phyloP scores from a whole-genome alignment of 2,113 vertebrate species.

The Felis chaus region DNA sequence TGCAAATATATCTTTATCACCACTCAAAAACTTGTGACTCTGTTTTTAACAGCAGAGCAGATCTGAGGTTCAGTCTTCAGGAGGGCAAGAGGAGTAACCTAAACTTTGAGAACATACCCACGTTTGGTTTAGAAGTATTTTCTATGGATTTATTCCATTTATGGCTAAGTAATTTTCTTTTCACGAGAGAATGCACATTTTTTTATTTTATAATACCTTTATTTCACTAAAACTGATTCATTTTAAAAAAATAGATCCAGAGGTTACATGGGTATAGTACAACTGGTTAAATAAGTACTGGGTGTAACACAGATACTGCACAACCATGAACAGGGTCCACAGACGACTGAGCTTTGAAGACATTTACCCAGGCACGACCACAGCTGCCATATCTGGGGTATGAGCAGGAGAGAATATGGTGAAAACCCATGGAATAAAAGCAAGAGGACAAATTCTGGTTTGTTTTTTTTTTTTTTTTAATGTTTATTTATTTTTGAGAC shows the following conservation, averaged over 20 bases:
- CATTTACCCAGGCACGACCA: neutral
- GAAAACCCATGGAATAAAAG: neutral
- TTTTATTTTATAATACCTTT: neutral
- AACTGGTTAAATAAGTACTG: neutral
- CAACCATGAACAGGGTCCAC: neutral
- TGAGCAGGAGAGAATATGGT: no score
- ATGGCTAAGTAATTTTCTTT: neutral
- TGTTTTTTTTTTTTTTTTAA: no score
- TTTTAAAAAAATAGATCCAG: neutral
- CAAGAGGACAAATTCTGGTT: neutral
- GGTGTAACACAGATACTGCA: neutral
- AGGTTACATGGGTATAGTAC: neutral
- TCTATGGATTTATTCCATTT: neutral
- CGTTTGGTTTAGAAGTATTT: neutral
- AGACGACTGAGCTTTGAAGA: neutral
- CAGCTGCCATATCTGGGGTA: neutral
- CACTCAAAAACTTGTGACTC: neutral
- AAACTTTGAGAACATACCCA: neutral
- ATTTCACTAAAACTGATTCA: neutral
- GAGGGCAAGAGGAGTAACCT: neutral
- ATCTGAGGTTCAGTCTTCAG: neutral
- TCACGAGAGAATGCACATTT: neutral
- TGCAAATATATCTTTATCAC: neutral
- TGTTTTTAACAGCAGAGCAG: neutral
- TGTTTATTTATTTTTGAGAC: no score